Base-by-base conservation (phyloP, 92 coral and sea anemone genomes). In the Micromussa lordhowensis region DNA sequence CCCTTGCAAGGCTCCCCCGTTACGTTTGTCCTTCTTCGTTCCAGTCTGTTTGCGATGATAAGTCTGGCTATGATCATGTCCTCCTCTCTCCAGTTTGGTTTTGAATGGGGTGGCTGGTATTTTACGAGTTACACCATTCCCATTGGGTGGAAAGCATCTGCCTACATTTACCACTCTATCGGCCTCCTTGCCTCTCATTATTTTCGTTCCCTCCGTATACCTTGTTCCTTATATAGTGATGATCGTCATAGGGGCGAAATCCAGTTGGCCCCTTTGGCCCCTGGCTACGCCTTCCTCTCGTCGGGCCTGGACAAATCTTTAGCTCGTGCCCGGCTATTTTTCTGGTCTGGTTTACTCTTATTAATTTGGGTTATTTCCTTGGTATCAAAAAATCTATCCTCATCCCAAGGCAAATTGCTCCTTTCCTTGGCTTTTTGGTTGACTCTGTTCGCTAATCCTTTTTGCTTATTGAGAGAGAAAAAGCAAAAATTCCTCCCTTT, bases 11-110 rank as follows among this genome's bases (percentile, higher is more conserved):
- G 21, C 89, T 91, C 16, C 92, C 88, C 0, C 92, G 90, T 38
- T 92, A 92, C 68, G 92, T 92, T 6, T 11, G 79, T 8, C 87
- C 36, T 1, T 19, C 75, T 31, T 85, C 87, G 7, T 92, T 63
- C 61, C 91, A 87, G 30, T 15, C 91, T 2, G 93, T 93, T 12
- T 86, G 91, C 28, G 93, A 93, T 66, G 93, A 92, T 35, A 89
- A 86, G 72, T 87, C 91, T 14, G 87, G 95, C 16, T 90, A 93
- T 58, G 93, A 90, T 82, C 93, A 90, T 64, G 68, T 87, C 18
- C 28, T 93, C 10, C 79, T 83, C 18, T 21, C 82, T 64, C 40
- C 86, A 11, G 77, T 90, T 90, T 77, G 84, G 90, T 36, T 86
- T 90, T 28, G 87, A 79, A 15, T 90, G 90, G 93, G 93, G 49